A percentile compares a stretch with the other conserved stretches of the same genome.
Conservation (phyloP, 2,888 invertebrate genomes). For the Sphinx pinastri region DNA sequence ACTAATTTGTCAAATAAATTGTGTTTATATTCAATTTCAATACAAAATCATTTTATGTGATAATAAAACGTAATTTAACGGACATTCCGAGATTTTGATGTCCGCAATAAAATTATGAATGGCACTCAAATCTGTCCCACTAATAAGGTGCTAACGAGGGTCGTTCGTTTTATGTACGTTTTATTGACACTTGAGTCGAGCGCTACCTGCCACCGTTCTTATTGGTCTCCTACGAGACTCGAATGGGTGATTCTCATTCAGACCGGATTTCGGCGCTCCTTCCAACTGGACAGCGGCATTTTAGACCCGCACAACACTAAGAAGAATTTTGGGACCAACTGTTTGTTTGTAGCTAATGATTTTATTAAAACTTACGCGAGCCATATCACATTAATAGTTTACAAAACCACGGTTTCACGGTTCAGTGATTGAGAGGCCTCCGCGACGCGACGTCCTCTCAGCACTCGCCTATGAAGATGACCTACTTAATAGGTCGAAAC, state of each 20-base stretch:
- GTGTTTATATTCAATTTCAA: constrained; percentile 29
- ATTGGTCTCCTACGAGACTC: constrained; percentile 66
- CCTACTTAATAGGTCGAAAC: too few species aligned
- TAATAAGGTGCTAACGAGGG: constrained; percentile 80
- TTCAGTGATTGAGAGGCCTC: too few species aligned
- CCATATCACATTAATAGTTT: too few species aligned
- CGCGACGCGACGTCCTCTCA: too few species aligned
- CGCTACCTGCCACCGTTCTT: constrained; percentile 66
- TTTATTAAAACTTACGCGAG: too few species aligned
- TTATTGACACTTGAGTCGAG: constrained; percentile 74
- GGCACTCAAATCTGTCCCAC: constrained; percentile 72
- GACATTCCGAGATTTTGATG: constrained; percentile 60
- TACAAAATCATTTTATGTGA: constrained; percentile 50
- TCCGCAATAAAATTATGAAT: constrained; percentile 68
- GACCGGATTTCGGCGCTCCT: constrained; percentile 27
- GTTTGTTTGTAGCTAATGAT: constrained; percentile 32
- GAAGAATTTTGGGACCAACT: constrained; percentile 28
- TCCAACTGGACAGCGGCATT: constrained; percentile 57
- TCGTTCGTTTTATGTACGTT: constrained; percentile 77
- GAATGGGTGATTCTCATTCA: constrained; percentile 43
- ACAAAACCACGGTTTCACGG: too few species aligned
- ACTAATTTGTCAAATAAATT: constrained; percentile 30
- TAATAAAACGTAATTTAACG: constrained; percentile 54
- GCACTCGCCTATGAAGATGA: too few species aligned
- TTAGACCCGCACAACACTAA: constrained; percentile 48